Evolutionary conservation across 2,797 vertebrate genomes (phyloP).

Genomic region (Neomorphus geoffroyi): DNA sequence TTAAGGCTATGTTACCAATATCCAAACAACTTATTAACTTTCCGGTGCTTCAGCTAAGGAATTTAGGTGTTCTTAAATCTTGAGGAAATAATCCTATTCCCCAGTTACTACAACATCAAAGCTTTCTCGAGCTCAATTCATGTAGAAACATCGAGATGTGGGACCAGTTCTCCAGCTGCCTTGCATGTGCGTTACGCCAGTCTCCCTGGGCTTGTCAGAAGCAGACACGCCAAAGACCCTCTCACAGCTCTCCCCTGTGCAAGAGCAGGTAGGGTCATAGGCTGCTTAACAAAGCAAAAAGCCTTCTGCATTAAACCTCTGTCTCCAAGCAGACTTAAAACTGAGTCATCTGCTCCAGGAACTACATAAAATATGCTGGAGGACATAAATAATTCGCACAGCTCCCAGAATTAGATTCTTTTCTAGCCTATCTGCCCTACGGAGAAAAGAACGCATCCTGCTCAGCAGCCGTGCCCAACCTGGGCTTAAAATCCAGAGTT

Average conservation of each 20-base stretch:
- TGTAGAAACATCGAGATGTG: not conserved
- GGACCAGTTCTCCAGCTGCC: not conserved
- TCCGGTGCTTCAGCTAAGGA: not conserved
- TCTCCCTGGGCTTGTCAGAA: not conserved
- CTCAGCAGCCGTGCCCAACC: not conserved
- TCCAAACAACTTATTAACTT: not conserved
- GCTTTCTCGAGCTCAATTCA: not conserved
- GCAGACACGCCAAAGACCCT: not conserved
- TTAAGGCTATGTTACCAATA: not conserved
- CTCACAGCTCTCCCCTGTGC: not conserved
- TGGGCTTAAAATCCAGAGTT: not conserved
- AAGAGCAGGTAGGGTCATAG: not conserved
- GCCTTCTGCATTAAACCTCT: not conserved
- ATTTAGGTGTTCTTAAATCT: not conserved
- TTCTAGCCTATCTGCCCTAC: not conserved
- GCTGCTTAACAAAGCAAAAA: not conserved
- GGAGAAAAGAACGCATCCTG: not conserved
- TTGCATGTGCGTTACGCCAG: not conserved
- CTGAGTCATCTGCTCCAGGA: conserved; percentile 13
- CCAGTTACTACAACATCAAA: not conserved
- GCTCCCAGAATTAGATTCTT: conserved; percentile 8
- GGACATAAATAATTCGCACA: conserved; percentile 11
- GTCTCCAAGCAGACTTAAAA: conserved; percentile 31
- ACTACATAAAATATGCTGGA: conserved; percentile 32
- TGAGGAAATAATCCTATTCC: not conserved